Evolutionary conservation across 2,113 vertebrate genomes (phyloP).

Genomic region (Telmatochromis sp.): DNA sequence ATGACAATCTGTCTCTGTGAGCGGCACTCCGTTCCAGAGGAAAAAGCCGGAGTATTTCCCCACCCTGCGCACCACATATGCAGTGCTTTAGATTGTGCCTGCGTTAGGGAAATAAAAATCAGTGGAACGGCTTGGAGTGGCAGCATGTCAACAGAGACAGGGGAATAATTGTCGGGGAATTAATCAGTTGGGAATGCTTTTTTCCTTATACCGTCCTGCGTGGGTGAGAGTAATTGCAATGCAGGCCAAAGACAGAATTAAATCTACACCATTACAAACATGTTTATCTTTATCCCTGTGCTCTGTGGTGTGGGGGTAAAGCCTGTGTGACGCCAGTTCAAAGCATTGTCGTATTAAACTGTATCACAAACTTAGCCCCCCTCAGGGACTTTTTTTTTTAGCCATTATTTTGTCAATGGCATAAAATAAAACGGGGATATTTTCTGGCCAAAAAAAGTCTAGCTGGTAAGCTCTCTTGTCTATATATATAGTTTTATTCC

Average conservation of each 20-base stretch:
- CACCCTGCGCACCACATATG: constrained; percentile 36
- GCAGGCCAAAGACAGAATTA: constrained; percentile 63
- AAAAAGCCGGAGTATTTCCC: constrained; percentile 20
- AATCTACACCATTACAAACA: constrained; percentile 74
- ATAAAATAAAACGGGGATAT: constrained; percentile 16
- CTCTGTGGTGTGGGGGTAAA: constrained; percentile 43
- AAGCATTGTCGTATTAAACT: constrained; percentile 64
- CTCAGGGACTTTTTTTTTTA: constrained; percentile 7
- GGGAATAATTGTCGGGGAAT: constrained; percentile 38
- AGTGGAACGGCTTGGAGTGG: constrained; percentile 55
- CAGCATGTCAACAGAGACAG: constrained; percentile 55
- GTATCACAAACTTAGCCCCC: constrained; percentile 58
- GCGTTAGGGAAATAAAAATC: constrained; percentile 52
- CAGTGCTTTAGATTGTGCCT: constrained; percentile 10
- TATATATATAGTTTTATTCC: not conserved
- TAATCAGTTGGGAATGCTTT: constrained; percentile 46
- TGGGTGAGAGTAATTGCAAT: constrained; percentile 23
- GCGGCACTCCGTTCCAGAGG: constrained; percentile 41
- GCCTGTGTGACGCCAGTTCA: constrained; percentile 66
- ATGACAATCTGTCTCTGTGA: constrained; percentile 69
- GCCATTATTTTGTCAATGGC: constrained; percentile 44
- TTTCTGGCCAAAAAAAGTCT: not conserved
- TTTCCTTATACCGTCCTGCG: not conserved
- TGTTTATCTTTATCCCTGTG: constrained; percentile 69
- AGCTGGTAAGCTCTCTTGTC: not conserved